Evolutionary conservation across 2,797 vertebrate genomes (phyloP).

Genomic region (Danio albolineatus): DNA sequence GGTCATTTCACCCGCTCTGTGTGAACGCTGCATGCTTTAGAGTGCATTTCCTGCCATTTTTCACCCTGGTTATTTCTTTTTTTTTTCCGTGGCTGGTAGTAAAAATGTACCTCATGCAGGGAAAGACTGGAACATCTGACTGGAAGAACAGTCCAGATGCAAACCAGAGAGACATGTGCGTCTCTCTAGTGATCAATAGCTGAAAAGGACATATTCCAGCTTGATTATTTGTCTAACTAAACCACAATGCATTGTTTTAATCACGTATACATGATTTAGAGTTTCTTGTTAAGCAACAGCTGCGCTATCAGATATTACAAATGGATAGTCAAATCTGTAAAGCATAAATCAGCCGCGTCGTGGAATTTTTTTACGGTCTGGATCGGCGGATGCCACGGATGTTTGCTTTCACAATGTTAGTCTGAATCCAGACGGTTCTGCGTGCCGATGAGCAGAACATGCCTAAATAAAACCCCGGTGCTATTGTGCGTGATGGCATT

Average conservation of each 20-base stretch:
- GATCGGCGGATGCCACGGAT: constrained; percentile 11
- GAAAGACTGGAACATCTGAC: constrained; percentile 45
- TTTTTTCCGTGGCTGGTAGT: constrained; percentile 17
- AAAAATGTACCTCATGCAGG: constrained; percentile 26
- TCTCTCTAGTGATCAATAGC: constrained; percentile 15
- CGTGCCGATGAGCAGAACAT: not conserved
- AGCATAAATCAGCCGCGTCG: constrained; percentile 37
- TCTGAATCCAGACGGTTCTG: constrained; percentile 10
- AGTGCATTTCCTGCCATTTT: constrained; percentile 34
- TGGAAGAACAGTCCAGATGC: constrained; percentile 41
- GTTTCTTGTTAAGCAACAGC: constrained; percentile 23
- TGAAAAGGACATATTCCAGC: not conserved
- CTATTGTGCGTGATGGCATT: constrained; percentile 48
- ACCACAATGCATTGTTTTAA: constrained; percentile 11
- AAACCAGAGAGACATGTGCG: not conserved
- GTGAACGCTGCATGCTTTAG: constrained; percentile 18
- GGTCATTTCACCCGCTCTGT: constrained; percentile 2
- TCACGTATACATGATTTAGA: constrained; percentile 6
- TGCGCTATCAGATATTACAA: constrained; percentile 22
- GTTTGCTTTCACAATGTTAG: constrained; percentile 14
- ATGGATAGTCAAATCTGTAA: constrained; percentile 19
- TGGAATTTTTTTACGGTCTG: constrained; percentile 13
- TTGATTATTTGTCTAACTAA: not conserved
- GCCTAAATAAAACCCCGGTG: constrained; percentile 7
- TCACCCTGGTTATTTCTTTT: constrained; percentile 11